Base-by-base conservation (phyloP, 2,888 invertebrate genomes). In the Cabera pusaria region DNA sequence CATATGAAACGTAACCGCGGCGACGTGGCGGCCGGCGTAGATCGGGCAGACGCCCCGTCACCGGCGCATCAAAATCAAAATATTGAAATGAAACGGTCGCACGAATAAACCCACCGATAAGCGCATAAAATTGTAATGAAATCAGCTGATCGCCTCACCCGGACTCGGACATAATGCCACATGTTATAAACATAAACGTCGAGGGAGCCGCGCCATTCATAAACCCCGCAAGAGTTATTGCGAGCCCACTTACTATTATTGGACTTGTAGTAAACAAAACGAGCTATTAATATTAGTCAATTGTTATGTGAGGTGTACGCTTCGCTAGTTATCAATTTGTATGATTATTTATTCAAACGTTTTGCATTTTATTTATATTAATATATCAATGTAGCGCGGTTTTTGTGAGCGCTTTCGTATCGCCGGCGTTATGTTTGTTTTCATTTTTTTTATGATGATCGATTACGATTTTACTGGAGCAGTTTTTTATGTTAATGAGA, bases 211-310 rank as follows among this genome's bases (percentile, higher is more conserved):
- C 56, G 54, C 62, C 82, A 81, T 81, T 82, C 78, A 80, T 72
- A 73, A 77, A 70, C 64, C 57, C 56, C 63, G 64, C 65, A 67
- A 67, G 72, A 78, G 65, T 78, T 72, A 80, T 73, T 69, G 62
- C 68, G 31, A 45, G 56, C 52, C 44, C 55, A 54, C 56, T 58
- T 60, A 58, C 61, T 59, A 64, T 63, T 64, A 67, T 66, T 70
- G 59, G 64, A 59, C 58, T 54, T 56, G 59, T 73, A 66, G 74
- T 75, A 73, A 74, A 74, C 75, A 70, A 59, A 59, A 52, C 54
- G 46, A 28, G 52, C 49, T 56, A 62, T 59, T 58, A 55, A 57
- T 58, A 58, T 55, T 46, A 52, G 48, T 51, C 47, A 40, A 52
- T 47, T 49, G 50, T 50, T 50, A 46, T 31, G 42, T 49, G 36